Conservation (phyloP, 1,140 invertebrate genomes). For the Bombus confusus region DNA sequence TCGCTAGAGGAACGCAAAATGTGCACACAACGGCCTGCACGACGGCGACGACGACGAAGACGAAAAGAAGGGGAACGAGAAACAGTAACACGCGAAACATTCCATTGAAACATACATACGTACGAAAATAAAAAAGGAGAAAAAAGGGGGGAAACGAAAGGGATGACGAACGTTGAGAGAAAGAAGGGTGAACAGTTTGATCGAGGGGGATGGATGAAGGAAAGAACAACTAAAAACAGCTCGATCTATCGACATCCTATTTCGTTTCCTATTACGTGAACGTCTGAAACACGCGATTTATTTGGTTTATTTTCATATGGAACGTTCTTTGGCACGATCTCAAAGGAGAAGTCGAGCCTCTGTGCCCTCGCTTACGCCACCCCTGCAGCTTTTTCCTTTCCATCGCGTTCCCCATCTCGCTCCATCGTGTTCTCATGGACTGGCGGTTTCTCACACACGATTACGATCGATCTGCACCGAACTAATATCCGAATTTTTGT, state of each 20-base stretch:
- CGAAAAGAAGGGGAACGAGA: neutral
- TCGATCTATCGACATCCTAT: conserved; percentile 76
- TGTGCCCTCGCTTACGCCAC: conserved; percentile 30
- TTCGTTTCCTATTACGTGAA: conserved; percentile 78
- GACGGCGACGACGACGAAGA: neutral
- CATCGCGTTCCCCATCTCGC: neutral
- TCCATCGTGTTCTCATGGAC: conserved; percentile 30
- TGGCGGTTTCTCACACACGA: conserved; percentile 69
- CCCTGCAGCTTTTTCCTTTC: conserved; percentile 23
- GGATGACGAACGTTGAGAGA: conserved; percentile 1
- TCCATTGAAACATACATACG: neutral
- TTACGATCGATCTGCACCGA: conserved; percentile 71
- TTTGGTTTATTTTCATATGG: conserved; percentile 77
- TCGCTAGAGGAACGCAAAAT: neutral
- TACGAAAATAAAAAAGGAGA: neutral
- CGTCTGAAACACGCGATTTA: conserved; percentile 76
- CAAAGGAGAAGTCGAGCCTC: conserved; percentile 68
- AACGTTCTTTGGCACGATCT: conserved; percentile 76
- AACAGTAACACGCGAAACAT: conserved; percentile 24
- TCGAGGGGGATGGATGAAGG: neutral
- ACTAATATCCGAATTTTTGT: conserved; percentile 79
- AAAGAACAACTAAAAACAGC: conserved; percentile 63
- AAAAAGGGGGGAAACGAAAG: neutral
- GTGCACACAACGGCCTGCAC: neutral
- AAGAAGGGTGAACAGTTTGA: neutral